Evolutionary conservation across 2,888 invertebrate species (phyloP).

Genomic region (Lithosia quadra): DNA sequence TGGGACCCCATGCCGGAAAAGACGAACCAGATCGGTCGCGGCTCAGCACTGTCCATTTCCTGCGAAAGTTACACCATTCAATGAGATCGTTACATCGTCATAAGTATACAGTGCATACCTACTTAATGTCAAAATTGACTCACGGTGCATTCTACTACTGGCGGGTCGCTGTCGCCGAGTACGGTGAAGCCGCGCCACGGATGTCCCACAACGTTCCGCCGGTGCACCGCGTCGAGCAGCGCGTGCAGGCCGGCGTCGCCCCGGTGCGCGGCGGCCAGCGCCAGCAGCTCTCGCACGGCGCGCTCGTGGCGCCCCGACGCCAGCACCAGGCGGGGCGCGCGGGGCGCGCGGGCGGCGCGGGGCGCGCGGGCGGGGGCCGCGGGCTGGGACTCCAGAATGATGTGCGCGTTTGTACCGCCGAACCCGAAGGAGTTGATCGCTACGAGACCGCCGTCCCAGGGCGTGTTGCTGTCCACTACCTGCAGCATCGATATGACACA

Average conservation of each 20-base stretch:
- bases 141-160: constrained; percentile 57
- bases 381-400: constrained; percentile 92
- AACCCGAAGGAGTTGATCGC: constrained; percentile 99
- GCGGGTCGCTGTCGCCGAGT: constrained; percentile 69
- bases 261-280: constrained; percentile 87
- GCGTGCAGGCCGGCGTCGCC: constrained; percentile 92
- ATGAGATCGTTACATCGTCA: not conserved
- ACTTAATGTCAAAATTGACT: constrained; percentile 26
- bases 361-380: constrained; percentile 25
- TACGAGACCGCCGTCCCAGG: constrained; percentile 96
- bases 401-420: constrained; percentile 98
- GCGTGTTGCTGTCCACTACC: constrained; percentile 93
- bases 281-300: constrained; percentile 90
- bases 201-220: constrained; percentile 91
- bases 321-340: constrained; percentile 85
- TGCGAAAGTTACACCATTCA: constrained; percentile 34
- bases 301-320: constrained; percentile 95
- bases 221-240: constrained; percentile 92
- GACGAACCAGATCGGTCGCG: constrained; percentile 96
- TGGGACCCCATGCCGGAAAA: constrained; percentile 99
- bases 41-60: constrained; percentile 76
- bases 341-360: constrained; percentile 80
- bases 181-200: constrained; percentile 93
- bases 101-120: not conserved
- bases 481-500: constrained; percentile 52